These are phyloP conservation scores for Caenorhabditis uteleia DNA, from an alignment of 2,888 invertebrate genomes.

Conservation along the genomic window DNA sequence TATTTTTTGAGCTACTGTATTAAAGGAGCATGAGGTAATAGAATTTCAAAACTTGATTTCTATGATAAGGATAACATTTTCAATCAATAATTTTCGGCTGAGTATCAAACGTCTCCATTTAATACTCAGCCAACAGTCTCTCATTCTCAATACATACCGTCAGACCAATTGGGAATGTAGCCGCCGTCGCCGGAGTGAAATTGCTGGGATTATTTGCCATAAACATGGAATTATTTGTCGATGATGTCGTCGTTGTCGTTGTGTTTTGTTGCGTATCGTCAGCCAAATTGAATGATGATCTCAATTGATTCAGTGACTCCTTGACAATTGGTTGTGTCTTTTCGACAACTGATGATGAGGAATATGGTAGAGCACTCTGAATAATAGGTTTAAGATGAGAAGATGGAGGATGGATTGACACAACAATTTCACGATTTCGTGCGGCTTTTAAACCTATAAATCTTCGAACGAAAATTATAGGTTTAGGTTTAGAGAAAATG, in stretches of 20 bases:
- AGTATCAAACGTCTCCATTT: too few species aligned
- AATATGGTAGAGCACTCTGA: constrained; percentile 53
- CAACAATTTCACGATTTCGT: too few species aligned
- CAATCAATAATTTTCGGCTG: too few species aligned
- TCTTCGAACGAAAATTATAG: too few species aligned
- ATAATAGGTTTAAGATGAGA: constrained; percentile 8
- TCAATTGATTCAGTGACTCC: constrained; percentile 60
- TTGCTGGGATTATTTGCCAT: constrained; percentile 14
- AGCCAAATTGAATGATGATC: constrained; percentile 59
- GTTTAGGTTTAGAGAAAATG: too few species aligned
- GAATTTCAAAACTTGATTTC: too few species aligned
- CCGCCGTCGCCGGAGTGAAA: constrained; percentile 10
- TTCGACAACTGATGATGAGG: constrained; percentile 19
- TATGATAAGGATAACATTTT: too few species aligned
- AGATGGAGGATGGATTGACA: too few species aligned
- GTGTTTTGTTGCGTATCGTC: constrained; percentile 12
- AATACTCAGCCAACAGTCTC: too few species aligned
- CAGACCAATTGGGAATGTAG: constrained; percentile 21
- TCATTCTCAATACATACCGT: constrained; percentile 5
- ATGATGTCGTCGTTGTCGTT: neutral
- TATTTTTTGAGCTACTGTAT: too few species aligned
- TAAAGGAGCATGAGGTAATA: too few species aligned
- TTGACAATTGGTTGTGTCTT: constrained; percentile 27
- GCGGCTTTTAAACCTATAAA: too few species aligned
- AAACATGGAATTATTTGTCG: constrained; percentile 21